Percentiles rank a stretch among this genome's conserved stretches.
Conservation (phyloP, 2,888 invertebrate genomes). For the Sphecodes monilicornis region DNA sequence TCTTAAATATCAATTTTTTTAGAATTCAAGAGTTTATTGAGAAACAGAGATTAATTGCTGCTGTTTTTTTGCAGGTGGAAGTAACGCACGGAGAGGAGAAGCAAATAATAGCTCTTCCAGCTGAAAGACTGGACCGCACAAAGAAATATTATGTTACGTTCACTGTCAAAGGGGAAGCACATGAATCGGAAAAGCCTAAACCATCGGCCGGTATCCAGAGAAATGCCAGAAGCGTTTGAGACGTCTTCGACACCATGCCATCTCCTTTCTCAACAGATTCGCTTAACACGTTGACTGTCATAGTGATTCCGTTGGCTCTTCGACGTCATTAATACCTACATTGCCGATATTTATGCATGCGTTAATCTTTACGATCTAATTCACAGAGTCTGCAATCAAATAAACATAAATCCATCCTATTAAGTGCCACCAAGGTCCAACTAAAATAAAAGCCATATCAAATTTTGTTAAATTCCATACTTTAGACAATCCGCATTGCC, state of each 20-base stretch:
- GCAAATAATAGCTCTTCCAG: conserved; percentile 94
- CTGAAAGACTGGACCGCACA: conserved; percentile 94
- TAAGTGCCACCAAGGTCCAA: not conserved
- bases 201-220: conserved; percentile 73
- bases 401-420: not conserved
- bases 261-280: conserved; percentile 7
- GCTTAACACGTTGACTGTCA: conserved; percentile 13
- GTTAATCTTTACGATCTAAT: not conserved
- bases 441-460: not conserved
- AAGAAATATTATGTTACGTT: conserved; percentile 97
- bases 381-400: not conserved
- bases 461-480: not conserved
- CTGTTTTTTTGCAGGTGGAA: conserved; percentile 86
- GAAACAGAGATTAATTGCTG: not conserved
- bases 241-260: conserved; percentile 1
- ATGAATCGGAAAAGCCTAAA: conserved; percentile 85
- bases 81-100: conserved; percentile 94
- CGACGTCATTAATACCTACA: not conserved
- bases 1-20: not conserved
- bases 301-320: not conserved
- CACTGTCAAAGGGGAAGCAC: conserved; percentile 92
- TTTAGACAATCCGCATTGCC: not conserved
- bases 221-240: conserved; percentile 78
- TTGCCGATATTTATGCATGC: not conserved
- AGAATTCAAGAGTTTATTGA: not conserved